phyloP scores from a whole-genome alignment of 2,113 vertebrate genomes.

The Motacilla tschutschensis region DNA sequence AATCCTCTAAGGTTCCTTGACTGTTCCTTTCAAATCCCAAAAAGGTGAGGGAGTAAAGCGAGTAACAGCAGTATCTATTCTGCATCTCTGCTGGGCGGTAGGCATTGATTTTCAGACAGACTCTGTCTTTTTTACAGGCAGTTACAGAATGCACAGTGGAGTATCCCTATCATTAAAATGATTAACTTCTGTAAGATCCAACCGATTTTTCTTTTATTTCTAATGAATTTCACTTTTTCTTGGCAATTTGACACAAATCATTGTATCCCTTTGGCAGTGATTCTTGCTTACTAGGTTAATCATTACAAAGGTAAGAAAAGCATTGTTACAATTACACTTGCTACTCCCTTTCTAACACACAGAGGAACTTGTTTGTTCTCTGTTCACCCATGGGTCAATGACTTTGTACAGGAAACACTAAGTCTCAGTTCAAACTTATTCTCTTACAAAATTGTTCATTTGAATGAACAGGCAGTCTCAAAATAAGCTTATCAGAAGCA shows the following conservation, averaged over 20 bases:
- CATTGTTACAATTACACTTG: not conserved
- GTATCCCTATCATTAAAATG: not conserved
- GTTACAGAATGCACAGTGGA: not conserved
- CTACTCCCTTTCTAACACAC: not conserved
- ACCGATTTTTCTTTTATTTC: not conserved
- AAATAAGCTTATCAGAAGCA: not conserved
- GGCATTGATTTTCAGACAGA: not conserved
- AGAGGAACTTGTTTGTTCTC: not conserved
- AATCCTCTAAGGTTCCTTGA: not conserved
- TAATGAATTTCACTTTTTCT: not conserved
- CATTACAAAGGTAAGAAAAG: not conserved
- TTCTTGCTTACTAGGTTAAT: not conserved
- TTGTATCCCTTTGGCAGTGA: not conserved
- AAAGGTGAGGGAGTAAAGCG: not conserved
- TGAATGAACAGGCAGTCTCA: not conserved
- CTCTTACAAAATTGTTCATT: not conserved
- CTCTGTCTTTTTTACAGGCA: not conserved
- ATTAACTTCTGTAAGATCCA: not conserved
- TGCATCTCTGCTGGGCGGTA: not conserved
- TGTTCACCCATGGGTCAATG: not conserved
- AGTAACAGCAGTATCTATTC: not conserved
- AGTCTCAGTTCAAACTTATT: not conserved
- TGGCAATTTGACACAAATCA: not conserved
- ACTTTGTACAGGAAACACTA: not conserved
- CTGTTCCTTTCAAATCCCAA: not conserved